Evolutionary conservation across 2,113 vertebrate species (phyloP).

Genomic region (Oncorhynchus mykiss): DNA sequence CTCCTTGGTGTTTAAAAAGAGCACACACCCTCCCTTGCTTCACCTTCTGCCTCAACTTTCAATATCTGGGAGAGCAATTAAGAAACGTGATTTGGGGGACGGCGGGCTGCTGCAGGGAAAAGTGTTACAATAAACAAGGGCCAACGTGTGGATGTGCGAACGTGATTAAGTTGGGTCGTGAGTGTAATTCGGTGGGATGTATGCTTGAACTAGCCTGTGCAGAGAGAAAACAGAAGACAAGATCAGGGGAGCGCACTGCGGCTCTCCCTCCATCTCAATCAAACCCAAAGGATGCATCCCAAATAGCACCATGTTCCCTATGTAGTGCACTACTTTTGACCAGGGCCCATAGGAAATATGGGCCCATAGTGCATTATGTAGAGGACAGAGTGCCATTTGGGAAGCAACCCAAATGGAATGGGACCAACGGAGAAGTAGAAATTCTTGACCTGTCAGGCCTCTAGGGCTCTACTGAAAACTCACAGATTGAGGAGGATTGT

Average conservation of each 20-base stretch:
- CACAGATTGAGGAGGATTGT: no score
- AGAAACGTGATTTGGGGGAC: conserved; percentile 39
- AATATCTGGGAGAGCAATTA: conserved; percentile 39
- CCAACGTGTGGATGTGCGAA: conserved; percentile 55
- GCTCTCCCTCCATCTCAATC: neutral
- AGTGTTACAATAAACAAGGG: conserved; percentile 63
- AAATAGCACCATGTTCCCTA: no score
- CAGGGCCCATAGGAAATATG: no score
- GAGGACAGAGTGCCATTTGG: no score
- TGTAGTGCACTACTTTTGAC: no score
- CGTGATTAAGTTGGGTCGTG: conserved; percentile 36
- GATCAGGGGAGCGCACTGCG: conserved; percentile 9
- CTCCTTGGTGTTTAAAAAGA: neutral
- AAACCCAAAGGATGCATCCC: no score
- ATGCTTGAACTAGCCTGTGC: conserved; percentile 22
- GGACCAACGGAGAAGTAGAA: no score
- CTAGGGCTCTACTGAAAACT: no score
- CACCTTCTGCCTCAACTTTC: conserved; percentile 44
- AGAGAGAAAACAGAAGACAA: conserved; percentile 25
- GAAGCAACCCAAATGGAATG: no score
- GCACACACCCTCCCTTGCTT: conserved; percentile 24
- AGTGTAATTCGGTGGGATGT: conserved; percentile 46
- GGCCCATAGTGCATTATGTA: no score
- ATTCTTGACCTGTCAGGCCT: no score
- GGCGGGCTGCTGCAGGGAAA: neutral